A percentile compares a stretch with the other conserved stretches of the same genome.
Conservation (phyloP, 2,888 invertebrate species). For the Trichogramma dendrolimi region DNA sequence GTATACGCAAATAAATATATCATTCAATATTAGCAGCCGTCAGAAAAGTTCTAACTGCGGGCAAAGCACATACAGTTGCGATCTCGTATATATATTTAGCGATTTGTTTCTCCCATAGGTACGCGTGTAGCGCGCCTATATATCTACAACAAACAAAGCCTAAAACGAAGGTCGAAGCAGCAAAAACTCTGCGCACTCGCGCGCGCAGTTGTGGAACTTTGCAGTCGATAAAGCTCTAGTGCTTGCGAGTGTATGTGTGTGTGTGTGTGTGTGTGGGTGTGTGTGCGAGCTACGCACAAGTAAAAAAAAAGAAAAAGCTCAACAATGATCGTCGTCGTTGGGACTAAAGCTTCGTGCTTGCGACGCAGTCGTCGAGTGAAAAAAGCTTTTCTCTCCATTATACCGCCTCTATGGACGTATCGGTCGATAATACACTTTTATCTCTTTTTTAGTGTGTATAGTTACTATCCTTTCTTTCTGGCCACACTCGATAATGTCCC, state of each 20-base stretch:
- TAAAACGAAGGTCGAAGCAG: too few species aligned
- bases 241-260: background rate
- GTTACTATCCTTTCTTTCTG: slow-evolving; percentile 24
- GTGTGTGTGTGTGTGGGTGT: background rate
- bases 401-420: background rate
- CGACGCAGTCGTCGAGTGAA: slow-evolving; percentile 24
- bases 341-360: background rate
- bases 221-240: background rate
- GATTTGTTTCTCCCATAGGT: too few species aligned
- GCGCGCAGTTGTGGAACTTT: too few species aligned
- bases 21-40: too few species aligned
- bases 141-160: too few species aligned
- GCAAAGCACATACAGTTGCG: too few species aligned
- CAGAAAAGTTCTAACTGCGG: too few species aligned
- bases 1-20: too few species aligned
- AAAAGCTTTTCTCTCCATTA: slow-evolving; percentile 28
- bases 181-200: too few species aligned
- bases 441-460: slow-evolving; percentile 13
- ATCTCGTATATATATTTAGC: too few species aligned
- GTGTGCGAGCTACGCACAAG: slow-evolving; percentile 16
- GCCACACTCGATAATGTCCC: slow-evolving; percentile 30
- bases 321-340: background rate
- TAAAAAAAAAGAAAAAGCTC: background rate
- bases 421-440: background rate
- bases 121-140: too few species aligned